These are phyloP conservation scores for Trachemys scripta DNA, from an alignment of 2,113 vertebrate species.

Conservation along the genomic window DNA sequence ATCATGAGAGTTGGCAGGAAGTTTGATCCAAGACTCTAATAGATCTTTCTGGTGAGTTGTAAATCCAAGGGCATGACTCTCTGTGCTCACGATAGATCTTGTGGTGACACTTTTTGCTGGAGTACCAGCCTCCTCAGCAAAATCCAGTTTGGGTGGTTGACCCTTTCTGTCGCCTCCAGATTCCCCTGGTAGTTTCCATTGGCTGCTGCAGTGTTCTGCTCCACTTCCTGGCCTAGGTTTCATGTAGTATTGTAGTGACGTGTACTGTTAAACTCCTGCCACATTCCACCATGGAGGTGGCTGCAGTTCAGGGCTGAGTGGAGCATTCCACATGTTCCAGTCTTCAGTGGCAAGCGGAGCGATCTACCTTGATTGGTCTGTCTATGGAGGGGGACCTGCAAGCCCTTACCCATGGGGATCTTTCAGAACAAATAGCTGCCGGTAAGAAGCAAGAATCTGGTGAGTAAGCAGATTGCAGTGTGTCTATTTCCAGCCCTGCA, in stretches of 20 bases:
- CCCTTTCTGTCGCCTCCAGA: neutral
- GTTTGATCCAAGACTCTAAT: neutral
- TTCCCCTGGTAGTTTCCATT: neutral
- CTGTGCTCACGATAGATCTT: neutral
- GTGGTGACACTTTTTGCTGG: neutral
- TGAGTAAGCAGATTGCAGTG: neutral
- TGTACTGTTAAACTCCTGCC: neutral
- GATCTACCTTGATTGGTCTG: fast-evolving
- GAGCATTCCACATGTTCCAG: neutral
- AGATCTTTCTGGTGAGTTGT: neutral
- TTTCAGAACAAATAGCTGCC: neutral
- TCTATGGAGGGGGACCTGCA: neutral
- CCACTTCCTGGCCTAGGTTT: neutral
- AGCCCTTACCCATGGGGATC: neutral
- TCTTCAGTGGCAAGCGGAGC: fast-evolving
- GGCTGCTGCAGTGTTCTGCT: neutral
- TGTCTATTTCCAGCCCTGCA: neutral
- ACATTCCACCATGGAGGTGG: neutral
- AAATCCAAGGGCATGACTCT: neutral
- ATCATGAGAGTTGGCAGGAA: neutral
- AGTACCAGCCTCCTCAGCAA: neutral
- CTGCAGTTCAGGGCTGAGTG: fast-evolving
- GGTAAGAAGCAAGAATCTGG: fast-evolving
- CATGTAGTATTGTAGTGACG: neutral
- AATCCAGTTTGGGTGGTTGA: neutral